Conservation (phyloP, 2,113 vertebrate genomes). For the Sceloporus undulatus region DNA sequence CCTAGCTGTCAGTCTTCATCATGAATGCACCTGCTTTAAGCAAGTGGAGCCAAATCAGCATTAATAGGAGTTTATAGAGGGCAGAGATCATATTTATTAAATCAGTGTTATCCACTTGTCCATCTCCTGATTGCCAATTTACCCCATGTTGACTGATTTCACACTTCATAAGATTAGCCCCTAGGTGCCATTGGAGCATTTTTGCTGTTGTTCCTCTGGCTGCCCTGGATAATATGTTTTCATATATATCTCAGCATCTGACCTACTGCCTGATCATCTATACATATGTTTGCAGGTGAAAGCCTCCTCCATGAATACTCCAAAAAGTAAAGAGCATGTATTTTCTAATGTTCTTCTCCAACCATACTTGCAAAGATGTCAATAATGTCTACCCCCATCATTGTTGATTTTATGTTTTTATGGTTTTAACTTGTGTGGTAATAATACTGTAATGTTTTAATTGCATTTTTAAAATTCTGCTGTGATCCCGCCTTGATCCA, state of each 20-base stretch:
- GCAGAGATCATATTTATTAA: constrained; percentile 50
- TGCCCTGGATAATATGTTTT: background rate
- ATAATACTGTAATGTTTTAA: no score
- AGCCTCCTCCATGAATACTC: background rate
- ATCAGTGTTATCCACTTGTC: constrained; percentile 38
- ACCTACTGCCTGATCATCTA: background rate
- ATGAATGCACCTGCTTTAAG: constrained; percentile 33
- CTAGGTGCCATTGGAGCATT: constrained; percentile 1
- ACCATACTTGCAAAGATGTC: background rate
- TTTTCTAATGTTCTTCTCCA: background rate
- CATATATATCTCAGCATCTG: background rate
- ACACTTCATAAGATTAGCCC: constrained; percentile 25
- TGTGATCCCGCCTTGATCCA: no score
- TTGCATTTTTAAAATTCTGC: no score
- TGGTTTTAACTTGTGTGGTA: no score
- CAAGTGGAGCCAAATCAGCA: constrained; percentile 31
- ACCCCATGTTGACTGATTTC: constrained; percentile 33
- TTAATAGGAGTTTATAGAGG: constrained; percentile 32
- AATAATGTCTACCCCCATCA: background rate
- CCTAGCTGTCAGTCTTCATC: constrained; percentile 36
- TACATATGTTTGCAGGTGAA: background rate
- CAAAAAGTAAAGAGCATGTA: background rate
- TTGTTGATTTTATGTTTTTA: no score
- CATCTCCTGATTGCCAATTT: constrained; percentile 37
- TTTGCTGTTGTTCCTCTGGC: background rate